Evolutionary conservation across 2,888 invertebrate genomes (phyloP).

Genomic region (Agrochola circellaris): DNA sequence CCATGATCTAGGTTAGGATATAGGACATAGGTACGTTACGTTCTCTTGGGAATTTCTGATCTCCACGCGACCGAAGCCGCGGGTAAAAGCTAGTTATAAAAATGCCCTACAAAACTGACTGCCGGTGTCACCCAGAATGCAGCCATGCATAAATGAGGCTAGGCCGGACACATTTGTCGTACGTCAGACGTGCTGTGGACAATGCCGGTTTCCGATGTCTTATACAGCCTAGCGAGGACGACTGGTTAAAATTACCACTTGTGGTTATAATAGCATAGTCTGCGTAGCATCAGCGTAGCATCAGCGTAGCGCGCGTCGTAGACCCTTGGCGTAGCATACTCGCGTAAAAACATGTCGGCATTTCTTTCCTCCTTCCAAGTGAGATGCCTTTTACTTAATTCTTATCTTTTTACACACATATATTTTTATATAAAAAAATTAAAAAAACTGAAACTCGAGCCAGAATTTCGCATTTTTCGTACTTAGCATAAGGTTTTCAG

Average conservation of each 20-base stretch:
- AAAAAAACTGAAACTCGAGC: no score
- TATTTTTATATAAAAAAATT: no score
- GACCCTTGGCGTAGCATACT: not conserved
- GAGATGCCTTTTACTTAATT: not conserved
- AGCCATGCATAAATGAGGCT: slow-evolving; percentile 42
- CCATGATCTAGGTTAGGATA: no score
- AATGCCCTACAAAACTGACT: slow-evolving; percentile 12
- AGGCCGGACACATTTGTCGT: slow-evolving; percentile 52
- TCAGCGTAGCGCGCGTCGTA: not conserved
- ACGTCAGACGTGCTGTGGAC: slow-evolving; percentile 41
- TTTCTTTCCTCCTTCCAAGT: not conserved
- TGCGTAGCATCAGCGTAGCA: not conserved
- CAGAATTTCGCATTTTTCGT: no score
- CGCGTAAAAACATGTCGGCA: not conserved
- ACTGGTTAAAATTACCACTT: slow-evolving; percentile 25
- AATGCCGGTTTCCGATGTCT: slow-evolving; percentile 27
- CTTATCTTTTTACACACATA: no score
- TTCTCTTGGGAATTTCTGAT: not conserved
- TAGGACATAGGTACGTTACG: not conserved
- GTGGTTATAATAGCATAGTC: not conserved
- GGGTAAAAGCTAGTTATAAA: not conserved
- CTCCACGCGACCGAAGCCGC: not conserved
- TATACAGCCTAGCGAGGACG: slow-evolving; percentile 5
- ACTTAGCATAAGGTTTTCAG: no score
- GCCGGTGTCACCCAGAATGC: slow-evolving; percentile 27